Base-by-base conservation (phyloP, 1,140 invertebrate species). In the Drosophila ohnishii region DNA sequence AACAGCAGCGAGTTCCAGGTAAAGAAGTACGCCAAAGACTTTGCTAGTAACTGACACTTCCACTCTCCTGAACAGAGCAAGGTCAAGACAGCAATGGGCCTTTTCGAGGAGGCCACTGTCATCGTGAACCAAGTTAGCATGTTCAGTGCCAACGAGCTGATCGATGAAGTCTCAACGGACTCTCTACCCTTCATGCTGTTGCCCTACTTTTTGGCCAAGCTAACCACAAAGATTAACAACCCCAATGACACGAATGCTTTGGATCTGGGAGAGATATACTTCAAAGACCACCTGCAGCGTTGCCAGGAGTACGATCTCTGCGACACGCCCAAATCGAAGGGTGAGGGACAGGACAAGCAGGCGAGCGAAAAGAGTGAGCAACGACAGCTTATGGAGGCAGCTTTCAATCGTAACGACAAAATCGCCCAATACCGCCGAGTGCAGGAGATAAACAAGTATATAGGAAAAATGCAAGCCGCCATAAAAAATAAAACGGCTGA, bases 71-170 rank as follows among this genome's bases (percentile, higher is more conserved):
- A n/a, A 35, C 92, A 96, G 96, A 91, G 92, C 40, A 94, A 94
- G 73, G 93, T 97, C 0, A 95, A 94, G 90, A 93, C 93, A 75
- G 93, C 94, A 8, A 97, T 97, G 92, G 91, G 92, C 22, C 93
- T 94, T 37, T 94, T 97, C 62, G 97, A 98, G 92, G 93, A 96
- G 80, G 93, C 94, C 2, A 98, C 97, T 16, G 94, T 93, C 73
- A 90, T 97, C 53, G 96, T 97, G 0, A 97, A 96, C 7, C 69
- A 95, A 40, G 93, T 96, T 1, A 95, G 94, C 47, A 94, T 99
- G 91, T 99, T 98, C 82, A 98, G 97, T 91, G 91, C 91, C 34
- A 99, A 99, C 92, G 98, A 99, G 93, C 93, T 92, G 28, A 93
- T 97, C 44, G 96, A 98, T 56, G 98, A 99, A 93, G 90, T 99